phyloP scores from a whole-genome alignment of 2,797 vertebrate genomes.

The Myiotriccus ornatus region DNA sequence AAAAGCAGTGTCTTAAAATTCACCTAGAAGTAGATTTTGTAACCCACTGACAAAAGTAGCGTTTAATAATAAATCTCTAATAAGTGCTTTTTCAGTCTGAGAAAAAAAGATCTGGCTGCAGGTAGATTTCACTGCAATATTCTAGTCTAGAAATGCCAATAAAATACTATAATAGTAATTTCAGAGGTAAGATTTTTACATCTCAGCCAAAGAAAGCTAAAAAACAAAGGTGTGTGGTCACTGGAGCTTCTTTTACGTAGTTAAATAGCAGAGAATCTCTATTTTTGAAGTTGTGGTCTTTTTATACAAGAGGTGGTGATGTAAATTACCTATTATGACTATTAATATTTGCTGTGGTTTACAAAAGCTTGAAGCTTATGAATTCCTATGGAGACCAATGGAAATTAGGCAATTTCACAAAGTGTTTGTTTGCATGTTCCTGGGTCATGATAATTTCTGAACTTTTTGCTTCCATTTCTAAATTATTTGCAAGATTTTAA shows the following conservation, averaged over 20 bases:
- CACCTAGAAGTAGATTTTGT: not conserved
- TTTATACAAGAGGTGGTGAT: not conserved
- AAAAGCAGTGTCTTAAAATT: not conserved
- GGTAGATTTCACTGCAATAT: not conserved
- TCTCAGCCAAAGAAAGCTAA: not conserved
- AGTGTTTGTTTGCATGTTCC: fast-evolving
- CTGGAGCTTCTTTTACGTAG: not conserved
- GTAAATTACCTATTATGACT: not conserved
- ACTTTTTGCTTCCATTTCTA: not conserved
- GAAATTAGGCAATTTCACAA: not conserved
- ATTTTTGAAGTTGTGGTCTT: not conserved
- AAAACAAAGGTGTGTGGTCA: not conserved
- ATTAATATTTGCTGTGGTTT: not conserved
- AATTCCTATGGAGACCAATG: not conserved
- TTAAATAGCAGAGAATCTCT: not conserved
- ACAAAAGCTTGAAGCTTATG: not conserved
- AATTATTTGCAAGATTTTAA: not conserved
- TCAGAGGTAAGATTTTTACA: not conserved
- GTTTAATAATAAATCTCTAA: not conserved
- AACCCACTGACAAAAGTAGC: not conserved
- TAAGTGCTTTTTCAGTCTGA: not conserved
- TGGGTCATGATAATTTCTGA: not conserved
- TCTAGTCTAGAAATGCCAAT: not conserved
- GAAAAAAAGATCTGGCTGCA: not conserved
- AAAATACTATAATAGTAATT: not conserved